Evolutionary conservation across 30 jellyfish, hydroid and myxozoan species (phyloP).

Genomic region (Turritopsis rubra): DNA sequence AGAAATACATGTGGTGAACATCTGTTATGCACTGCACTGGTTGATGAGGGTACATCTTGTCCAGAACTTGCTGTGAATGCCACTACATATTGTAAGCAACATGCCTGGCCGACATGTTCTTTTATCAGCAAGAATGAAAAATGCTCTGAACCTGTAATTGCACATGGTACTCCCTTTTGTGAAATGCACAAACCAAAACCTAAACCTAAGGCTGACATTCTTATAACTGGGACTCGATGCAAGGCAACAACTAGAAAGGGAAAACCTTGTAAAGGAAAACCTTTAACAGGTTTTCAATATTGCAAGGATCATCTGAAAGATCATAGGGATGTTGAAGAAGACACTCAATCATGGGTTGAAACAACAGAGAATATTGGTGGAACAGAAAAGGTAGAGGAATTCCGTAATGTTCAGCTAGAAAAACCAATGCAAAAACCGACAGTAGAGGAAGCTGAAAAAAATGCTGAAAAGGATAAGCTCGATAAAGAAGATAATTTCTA

Average conservation of each 20-base stretch:
- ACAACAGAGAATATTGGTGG: not conserved
- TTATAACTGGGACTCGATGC: not conserved
- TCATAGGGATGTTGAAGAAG: not conserved
- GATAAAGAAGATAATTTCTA: not conserved
- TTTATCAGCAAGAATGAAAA: not conserved
- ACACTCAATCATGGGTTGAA: not conserved
- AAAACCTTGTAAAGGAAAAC: conserved; percentile 12
- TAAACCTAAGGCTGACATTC: not conserved
- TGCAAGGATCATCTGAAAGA: not conserved
- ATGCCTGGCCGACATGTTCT: not conserved
- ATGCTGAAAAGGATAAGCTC: not conserved
- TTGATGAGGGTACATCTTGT: not conserved
- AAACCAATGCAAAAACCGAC: not conserved
- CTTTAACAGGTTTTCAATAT: not conserved
- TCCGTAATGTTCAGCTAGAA: not conserved
- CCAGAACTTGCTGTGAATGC: not conserved
- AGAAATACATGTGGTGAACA: conserved; percentile 9
- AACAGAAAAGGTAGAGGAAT: not conserved
- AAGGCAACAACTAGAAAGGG: not conserved
- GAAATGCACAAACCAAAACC: conserved; percentile 2
- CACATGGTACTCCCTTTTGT: not conserved
- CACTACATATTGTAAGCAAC: conserved; percentile 9
- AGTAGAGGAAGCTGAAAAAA: not conserved
- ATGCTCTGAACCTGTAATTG: not conserved
- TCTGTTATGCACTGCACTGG: not conserved